Conservation (phyloP, 2,888 invertebrate species). For the Muschampia plurimacula region DNA sequence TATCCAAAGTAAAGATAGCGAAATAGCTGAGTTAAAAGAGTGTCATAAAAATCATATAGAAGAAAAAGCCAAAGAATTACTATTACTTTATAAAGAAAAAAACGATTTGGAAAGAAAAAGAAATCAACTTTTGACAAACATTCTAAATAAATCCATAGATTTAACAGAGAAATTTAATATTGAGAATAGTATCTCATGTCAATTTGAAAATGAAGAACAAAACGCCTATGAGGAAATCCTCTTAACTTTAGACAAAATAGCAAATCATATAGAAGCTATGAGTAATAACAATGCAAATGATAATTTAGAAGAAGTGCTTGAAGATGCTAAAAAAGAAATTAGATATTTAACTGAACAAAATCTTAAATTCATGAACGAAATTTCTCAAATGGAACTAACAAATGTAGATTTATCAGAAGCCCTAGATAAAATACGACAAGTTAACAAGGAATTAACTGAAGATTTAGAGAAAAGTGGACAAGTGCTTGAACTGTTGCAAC, state of each 20-base stretch:
- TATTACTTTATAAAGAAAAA: slow-evolving; percentile 49
- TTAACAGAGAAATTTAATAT: slow-evolving; percentile 52
- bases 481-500: slow-evolving; percentile 56
- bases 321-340: slow-evolving; percentile 55
- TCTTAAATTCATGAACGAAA: slow-evolving; percentile 49
- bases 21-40: slow-evolving; percentile 44
- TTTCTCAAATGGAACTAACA: slow-evolving; percentile 51
- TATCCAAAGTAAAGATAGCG: slow-evolving; percentile 47
- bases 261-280: slow-evolving; percentile 49
- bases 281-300: slow-evolving; percentile 45
- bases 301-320: slow-evolving; percentile 48
- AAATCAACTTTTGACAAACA: slow-evolving; percentile 52
- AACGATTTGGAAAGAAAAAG: slow-evolving; percentile 43
- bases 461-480: slow-evolving; percentile 55
- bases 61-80: slow-evolving; percentile 43
- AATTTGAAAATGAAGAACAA: slow-evolving; percentile 43
- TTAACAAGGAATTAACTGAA: slow-evolving; percentile 51
- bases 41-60: slow-evolving; percentile 32
- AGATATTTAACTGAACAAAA: slow-evolving; percentile 54
- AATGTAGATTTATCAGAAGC: slow-evolving; percentile 50
- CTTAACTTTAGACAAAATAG: slow-evolving; percentile 57
- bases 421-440: slow-evolving; percentile 51
- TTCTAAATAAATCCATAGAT: slow-evolving; percentile 52
- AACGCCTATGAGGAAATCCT: slow-evolving; percentile 54
- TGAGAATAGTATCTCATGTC: slow-evolving; percentile 45